Conservation (phyloP, 2,113 vertebrate species). For the Polypterus senegalus region DNA sequence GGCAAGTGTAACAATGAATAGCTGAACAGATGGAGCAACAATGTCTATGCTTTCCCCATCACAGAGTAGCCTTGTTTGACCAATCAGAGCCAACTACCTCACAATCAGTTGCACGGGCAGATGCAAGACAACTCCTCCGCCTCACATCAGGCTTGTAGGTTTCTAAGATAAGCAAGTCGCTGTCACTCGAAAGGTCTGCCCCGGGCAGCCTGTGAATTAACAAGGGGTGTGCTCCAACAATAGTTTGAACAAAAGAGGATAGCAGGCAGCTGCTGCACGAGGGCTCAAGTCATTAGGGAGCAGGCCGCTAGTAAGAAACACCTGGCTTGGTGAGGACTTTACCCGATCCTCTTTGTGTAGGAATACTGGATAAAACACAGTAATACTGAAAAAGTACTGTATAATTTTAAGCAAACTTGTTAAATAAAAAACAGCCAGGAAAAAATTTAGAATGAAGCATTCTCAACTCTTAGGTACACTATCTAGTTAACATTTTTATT, state of each 20-base stretch:
- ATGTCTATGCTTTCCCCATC: conserved; percentile 78
- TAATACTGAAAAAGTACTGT: conserved; percentile 50
- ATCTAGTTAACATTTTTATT: conserved; percentile 18
- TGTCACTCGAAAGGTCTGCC: conserved; percentile 74
- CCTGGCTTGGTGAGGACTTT: conserved; percentile 76
- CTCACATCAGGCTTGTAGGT: conserved; percentile 60
- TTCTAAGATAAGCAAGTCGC: conserved; percentile 79
- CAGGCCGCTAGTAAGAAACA: conserved; percentile 81
- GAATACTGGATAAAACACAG: conserved; percentile 49
- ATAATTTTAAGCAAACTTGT: conserved; percentile 41
- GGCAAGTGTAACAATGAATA: conserved; percentile 77
- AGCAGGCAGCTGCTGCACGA: conserved; percentile 89
- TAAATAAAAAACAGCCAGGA: conserved; percentile 26
- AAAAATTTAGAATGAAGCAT: conserved; percentile 9
- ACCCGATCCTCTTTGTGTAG: conserved; percentile 58
- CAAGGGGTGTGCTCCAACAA: conserved; percentile 78
- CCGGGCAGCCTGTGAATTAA: conserved; percentile 82
- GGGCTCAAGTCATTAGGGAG: conserved; percentile 69
- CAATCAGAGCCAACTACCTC: conserved; percentile 57
- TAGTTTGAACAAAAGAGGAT: conserved; percentile 75
- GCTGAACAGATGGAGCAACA: conserved; percentile 88
- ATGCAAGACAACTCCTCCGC: conserved; percentile 64
- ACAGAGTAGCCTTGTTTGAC: conserved; percentile 45
- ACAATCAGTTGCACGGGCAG: conserved; percentile 71
- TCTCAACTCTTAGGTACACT: conserved; percentile 20